These are phyloP conservation scores for Oplegnathus fasciatus DNA, from an alignment of 2,113 vertebrate genomes.

Conservation along the genomic window DNA sequence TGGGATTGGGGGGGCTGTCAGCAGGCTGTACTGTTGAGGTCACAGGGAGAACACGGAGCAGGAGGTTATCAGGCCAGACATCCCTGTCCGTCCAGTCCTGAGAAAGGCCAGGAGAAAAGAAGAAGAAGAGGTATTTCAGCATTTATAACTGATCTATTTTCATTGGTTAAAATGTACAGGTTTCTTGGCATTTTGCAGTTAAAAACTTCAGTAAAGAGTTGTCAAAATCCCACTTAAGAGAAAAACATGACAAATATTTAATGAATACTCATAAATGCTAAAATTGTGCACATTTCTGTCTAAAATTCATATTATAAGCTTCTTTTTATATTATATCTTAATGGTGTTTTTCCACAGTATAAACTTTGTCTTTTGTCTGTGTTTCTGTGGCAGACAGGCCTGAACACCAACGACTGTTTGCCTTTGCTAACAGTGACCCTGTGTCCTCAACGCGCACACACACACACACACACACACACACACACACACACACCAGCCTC, in stretches of 20 bases:
- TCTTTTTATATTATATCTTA: neutral
- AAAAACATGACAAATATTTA: neutral
- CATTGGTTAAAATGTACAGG: neutral
- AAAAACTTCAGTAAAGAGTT: too few species aligned
- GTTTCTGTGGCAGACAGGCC: conserved; percentile 25
- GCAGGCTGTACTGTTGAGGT: conserved; percentile 39
- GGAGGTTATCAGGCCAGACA: conserved; percentile 75
- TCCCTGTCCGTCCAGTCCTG: conserved; percentile 62
- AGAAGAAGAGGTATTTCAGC: neutral
- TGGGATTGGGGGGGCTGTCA: conserved; percentile 31
- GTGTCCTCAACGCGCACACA: conserved; percentile 47
- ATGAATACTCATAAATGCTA: neutral
- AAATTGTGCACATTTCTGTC: neutral
- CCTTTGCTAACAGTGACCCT: conserved; percentile 42
- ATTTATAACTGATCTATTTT: neutral
- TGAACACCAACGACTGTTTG: conserved; percentile 54
- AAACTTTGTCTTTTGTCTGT: neutral
- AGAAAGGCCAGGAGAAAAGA: conserved; percentile 53
- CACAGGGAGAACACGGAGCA: conserved; percentile 62
- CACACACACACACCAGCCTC: conserved; percentile 56
- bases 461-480: conserved; percentile 37
- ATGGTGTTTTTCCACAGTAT: neutral
- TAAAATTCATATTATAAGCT: neutral
- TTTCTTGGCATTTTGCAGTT: neutral
- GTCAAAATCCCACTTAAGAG: neutral